Evolutionary conservation across 1,140 invertebrate genomes (phyloP).

Genomic region (Drosophila pseudoananassae): DNA sequence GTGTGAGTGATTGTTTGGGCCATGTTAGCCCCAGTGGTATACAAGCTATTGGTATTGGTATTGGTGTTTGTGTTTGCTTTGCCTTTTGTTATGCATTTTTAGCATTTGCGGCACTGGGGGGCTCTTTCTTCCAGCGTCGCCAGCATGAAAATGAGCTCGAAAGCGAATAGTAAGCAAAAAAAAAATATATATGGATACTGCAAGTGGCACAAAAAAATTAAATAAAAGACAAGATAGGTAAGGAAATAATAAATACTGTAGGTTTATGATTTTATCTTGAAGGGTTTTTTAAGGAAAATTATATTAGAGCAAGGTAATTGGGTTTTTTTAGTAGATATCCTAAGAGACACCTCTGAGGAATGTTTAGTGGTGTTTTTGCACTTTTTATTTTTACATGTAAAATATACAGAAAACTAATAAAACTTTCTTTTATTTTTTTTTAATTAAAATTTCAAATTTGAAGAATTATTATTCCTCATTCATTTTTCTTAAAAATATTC

Average conservation of each 20-base stretch:
- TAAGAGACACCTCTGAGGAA: no score
- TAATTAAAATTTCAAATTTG: no score
- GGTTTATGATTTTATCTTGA: not conserved
- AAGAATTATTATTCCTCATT: no score
- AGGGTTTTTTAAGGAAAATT: no score
- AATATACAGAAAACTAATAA: no score
- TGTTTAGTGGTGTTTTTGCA: no score
- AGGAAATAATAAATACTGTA: not conserved
- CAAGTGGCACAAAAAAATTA: not conserved
- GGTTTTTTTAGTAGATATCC: no score
- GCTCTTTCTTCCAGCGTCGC: conserved; percentile 15
- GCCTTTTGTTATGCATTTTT: conserved; percentile 68
- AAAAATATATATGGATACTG: conserved; percentile 22
- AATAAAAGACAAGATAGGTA: not conserved
- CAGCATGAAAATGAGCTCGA: conserved; percentile 48
- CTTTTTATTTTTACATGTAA: no score
- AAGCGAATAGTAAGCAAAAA: conserved; percentile 23
- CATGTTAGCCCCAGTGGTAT: conserved; percentile 1
- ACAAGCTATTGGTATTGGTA: not conserved
- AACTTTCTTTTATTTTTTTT: no score
- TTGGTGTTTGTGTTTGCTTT: conserved; percentile 32
- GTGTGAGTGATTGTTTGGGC: conserved; percentile 20
- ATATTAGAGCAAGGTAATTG: no score
- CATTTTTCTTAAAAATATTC: no score
- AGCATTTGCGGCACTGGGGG: conserved; percentile 27